These are phyloP conservation scores for Halcyon badia DNA, from an alignment of 2,797 vertebrate species.

Conservation along the genomic window DNA sequence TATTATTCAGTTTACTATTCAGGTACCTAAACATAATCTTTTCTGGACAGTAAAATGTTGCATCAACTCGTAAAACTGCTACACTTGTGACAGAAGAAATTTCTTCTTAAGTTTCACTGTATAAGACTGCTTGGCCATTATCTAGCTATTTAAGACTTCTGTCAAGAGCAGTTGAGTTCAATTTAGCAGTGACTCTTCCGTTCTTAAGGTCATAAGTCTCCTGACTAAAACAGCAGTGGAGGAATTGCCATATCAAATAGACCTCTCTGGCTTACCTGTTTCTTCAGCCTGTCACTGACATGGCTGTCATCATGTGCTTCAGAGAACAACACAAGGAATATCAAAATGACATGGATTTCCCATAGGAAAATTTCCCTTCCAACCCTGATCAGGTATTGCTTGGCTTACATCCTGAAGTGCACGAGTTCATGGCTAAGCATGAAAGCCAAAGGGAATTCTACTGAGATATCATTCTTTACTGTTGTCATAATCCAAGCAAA, in stretches of 20 bases:
- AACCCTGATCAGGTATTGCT: background rate
- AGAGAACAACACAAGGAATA: background rate
- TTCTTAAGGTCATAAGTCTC: background rate
- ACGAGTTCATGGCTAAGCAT: background rate
- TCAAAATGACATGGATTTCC: background rate
- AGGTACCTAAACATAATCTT: background rate
- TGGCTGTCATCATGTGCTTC: background rate
- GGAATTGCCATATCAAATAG: background rate
- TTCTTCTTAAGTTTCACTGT: background rate
- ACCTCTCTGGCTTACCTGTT: background rate
- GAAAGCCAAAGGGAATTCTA: background rate
- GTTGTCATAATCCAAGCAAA: background rate
- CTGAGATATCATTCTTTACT: background rate
- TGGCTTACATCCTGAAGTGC: background rate
- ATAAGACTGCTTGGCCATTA: background rate
- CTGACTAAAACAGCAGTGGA: background rate
- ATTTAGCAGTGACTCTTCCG: background rate
- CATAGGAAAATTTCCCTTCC: background rate
- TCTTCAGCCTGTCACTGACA: background rate
- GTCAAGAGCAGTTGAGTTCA: background rate
- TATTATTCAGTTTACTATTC: background rate
- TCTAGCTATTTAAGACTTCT: background rate
- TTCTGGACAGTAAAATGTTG: background rate
- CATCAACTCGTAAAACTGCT: background rate
- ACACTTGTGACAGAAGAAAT: background rate